Percentiles rank a stretch among this genome's conserved stretches.
Conservation (phyloP, 1,140 invertebrate genomes). For the Euura saliciscinereae region DNA sequence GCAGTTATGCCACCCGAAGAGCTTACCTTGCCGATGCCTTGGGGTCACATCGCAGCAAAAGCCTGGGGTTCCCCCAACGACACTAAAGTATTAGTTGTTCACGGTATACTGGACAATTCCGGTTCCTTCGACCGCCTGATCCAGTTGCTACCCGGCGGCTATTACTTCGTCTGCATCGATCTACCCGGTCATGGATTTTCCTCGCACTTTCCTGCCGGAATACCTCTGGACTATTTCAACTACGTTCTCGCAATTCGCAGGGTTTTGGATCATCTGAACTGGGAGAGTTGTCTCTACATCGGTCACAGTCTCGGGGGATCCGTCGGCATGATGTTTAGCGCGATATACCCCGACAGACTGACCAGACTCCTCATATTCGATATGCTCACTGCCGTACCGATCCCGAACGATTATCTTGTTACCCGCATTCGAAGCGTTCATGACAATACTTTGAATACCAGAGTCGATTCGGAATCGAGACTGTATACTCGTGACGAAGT, state of each 20-base stretch:
- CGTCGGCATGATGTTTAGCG: conserved; percentile 52
- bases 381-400: conserved; percentile 44
- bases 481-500: conserved; percentile 61
- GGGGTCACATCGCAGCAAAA: conserved; percentile 63
- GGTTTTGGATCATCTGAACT: conserved; percentile 64
- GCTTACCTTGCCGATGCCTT: conserved; percentile 38
- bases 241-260: conserved; percentile 58
- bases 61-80: conserved; percentile 65
- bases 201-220: conserved; percentile 63
- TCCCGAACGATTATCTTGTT: conserved; percentile 40
- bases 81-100: conserved; percentile 64
- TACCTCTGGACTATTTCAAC: conserved; percentile 55
- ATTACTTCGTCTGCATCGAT: conserved; percentile 71
- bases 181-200: conserved; percentile 75
- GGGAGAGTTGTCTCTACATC: conserved; percentile 61
- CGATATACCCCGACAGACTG: conserved; percentile 60
- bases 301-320: conserved; percentile 67
- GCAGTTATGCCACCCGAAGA: conserved; percentile 18
- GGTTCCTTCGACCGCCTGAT: conserved; percentile 71
- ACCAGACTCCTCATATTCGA: conserved; percentile 63
- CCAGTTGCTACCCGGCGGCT: conserved; percentile 61
- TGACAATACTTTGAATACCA: conserved; percentile 33
- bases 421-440: conserved; percentile 35
- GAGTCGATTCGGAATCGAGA: conserved; percentile 39
- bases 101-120: conserved; percentile 71